Conservation (phyloP, 2,113 vertebrate species). For the Pluvialis apricaria region DNA sequence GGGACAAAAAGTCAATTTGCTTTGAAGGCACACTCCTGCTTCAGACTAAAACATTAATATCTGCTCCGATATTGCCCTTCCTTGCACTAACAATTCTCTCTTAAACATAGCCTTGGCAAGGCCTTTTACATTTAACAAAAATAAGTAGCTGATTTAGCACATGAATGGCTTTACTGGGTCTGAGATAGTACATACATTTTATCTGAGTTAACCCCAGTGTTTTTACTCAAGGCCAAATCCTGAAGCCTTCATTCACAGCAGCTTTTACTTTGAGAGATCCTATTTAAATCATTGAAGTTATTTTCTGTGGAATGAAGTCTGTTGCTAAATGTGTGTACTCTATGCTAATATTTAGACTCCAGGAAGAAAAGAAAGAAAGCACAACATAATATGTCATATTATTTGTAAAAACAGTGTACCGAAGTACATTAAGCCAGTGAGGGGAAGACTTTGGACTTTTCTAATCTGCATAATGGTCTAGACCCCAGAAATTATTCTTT, state of each 20-base stretch:
- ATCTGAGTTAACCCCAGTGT: neutral
- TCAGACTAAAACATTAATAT: neutral
- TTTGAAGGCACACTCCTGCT: neutral
- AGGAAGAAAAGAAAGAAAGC: neutral
- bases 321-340: neutral
- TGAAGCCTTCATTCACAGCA: neutral
- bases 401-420: neutral
- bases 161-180: neutral
- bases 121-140: neutral
- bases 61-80: neutral
- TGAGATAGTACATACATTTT: neutral
- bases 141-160: neutral
- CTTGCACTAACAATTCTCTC: neutral
- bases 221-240: neutral
- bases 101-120: neutral
- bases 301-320: neutral
- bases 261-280: neutral
- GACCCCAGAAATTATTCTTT: neutral
- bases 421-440: neutral
- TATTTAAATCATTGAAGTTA: neutral
- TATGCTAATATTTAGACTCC: neutral
- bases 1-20: neutral
- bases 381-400: neutral
- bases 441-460: neutral
- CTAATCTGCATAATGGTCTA: neutral